Evolutionary conservation across 92 coral and sea anemone species (phyloP), one percentile per base, ranked within the genome.

Genomic region (Phymanthus crucifer): DNA sequence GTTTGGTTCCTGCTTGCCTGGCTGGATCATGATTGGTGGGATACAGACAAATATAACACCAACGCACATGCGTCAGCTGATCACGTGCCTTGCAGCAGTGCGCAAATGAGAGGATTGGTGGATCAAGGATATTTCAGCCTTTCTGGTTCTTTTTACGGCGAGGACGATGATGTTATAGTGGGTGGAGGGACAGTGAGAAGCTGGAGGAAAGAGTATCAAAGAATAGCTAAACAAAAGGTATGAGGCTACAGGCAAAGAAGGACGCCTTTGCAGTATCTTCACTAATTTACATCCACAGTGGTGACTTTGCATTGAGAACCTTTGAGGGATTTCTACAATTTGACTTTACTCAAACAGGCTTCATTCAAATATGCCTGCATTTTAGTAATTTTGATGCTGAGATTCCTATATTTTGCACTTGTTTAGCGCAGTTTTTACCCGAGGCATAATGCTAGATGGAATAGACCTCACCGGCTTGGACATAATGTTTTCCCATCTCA

Each of bases 21-120:
- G 95, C 72, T 91, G 32, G 95, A 88, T 35, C 81, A 78, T 38
- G 89, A 89, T 37, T 91, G 95, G 95, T 91, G 95, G 95, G 81
- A 91, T 65, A 90, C 85, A 24, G 90, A 85, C 33, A 87, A 78
- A 31, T 80, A 73, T 83, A 91, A 85, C 86, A 80, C 73, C 65
- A 76, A 50, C 16, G 17, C 75, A 32, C 70, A 83, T 90, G 54
- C 92, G 31, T 75, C 92, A 46, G 82, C 92, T 8, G 95, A 91
- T 52, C 34, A 33, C 66, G 90, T 91, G 3, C 90, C 90, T n/a
- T 91, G 95, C 76, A 54, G 80, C 67, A 88, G 88, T 6, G 78
- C 26, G 24, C 88, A 91, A 52, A 78, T 91, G 90, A 76, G 80
- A 77, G 31, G 37, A 21, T 48, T 91, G 27, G 81, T 88, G n/a